Base-by-base conservation (phyloP, 2,113 vertebrate species). In the Solea senegalensis region DNA sequence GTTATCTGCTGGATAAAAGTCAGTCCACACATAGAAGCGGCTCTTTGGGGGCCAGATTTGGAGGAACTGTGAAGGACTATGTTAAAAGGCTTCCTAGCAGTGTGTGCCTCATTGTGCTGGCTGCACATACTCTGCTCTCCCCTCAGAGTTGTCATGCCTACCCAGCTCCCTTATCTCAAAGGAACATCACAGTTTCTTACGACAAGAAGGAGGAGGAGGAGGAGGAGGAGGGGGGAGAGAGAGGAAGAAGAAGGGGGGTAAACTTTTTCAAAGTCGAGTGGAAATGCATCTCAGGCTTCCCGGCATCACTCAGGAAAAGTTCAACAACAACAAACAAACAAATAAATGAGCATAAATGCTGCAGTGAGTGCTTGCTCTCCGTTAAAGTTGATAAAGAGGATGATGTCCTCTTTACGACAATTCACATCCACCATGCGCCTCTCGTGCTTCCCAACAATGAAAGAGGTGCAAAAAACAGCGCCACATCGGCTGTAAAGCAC, bases 131-230 rank as follows among this genome's bases (percentile, higher is more conserved):
- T 85, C 90, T 70, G 83, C 87, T 92, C 81, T 90, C 90, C 89
- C 86, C 90, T 88, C 85, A 74, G 83, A 87, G 90, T 92, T 92
- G 90, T 92, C 90, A 92, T 92, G 90, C 90, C 90, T 83, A 92
- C 90, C 89, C 89, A 45, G 88, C 89, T 89, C 88, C 83, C 90
- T 92, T 92, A 92, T 92, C 90, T 92, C 90, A 92, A 92, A 92
- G 89, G 88, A 91, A 91, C 90, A 92, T 92, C 90, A 88, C 90
- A 90, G 86, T 88, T 90, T 84, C 84, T 90, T 86, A 78, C 82
- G 51, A 91, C 83, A 64, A 48, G 26, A n/a, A 26, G 34, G 27
- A 39, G 34, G 16, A 12, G 40, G 44, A 8, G 54, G 28, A 12
- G 49, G 50, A 51, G 44, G 70, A n/a, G 60, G 21, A 34, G 15